Evolutionary conservation across 37 sponge, comb jelly and placozoan species (phyloP).

Genomic region (Cliona cf. orientalis): DNA sequence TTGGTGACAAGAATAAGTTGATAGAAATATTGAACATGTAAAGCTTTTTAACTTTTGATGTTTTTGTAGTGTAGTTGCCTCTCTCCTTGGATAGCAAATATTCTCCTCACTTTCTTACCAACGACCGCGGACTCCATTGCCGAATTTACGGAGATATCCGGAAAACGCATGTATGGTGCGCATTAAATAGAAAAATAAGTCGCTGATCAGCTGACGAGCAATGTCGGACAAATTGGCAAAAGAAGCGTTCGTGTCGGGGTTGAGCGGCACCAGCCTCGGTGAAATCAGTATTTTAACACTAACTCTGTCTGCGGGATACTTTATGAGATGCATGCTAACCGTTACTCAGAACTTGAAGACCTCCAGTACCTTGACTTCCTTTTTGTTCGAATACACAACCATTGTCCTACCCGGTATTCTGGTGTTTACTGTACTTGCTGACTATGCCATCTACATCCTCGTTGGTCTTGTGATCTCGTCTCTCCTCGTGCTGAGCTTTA

Average conservation of each 20-base stretch:
- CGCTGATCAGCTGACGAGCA: neutral
- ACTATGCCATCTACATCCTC: slow-evolving; percentile 11
- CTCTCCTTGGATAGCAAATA: slow-evolving; percentile 65
- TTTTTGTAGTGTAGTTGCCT: slow-evolving; percentile 50
- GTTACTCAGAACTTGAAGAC: neutral
- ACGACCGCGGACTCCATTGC: neutral
- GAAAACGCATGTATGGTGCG: slow-evolving; percentile 17
- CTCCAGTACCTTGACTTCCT: slow-evolving; percentile 3
- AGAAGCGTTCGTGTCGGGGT: slow-evolving; percentile 74
- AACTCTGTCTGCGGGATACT: slow-evolving; percentile 16
- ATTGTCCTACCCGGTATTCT: slow-evolving; percentile 60
- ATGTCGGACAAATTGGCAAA: slow-evolving; percentile 45
- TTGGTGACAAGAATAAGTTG: neutral
- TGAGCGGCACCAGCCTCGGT: slow-evolving; percentile 56
- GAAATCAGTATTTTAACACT: slow-evolving; percentile 58
- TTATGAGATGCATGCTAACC: slow-evolving; percentile 20
- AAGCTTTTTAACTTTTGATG: slow-evolving; percentile 11
- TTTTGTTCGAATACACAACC: slow-evolving; percentile 35
- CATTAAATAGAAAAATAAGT: slow-evolving; percentile 2
- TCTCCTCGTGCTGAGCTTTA: neutral
- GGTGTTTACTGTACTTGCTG: slow-evolving; percentile 73
- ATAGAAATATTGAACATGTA: neutral
- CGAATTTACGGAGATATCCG: slow-evolving; percentile 1
- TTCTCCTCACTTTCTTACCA: slow-evolving; percentile 39
- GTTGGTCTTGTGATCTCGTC: neutral